Base-by-base conservation (phyloP, 2,888 invertebrate genomes). In the Slavum lentiscoides region DNA sequence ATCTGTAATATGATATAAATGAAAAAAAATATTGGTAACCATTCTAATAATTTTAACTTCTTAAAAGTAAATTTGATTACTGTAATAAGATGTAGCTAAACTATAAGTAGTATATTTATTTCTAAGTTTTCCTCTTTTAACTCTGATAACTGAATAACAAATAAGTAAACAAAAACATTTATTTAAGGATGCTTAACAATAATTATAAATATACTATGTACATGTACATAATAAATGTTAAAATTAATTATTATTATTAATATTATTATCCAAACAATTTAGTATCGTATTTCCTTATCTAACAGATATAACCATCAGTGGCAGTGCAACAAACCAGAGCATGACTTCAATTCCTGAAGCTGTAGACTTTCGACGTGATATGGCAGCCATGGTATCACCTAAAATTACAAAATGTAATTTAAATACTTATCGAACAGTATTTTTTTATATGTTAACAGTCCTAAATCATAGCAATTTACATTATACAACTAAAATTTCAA, bases 301-400 rank as follows among this genome's bases (percentile, higher is more conserved):
- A 39, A 84, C 83, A 11, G 84, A 84, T 82, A 85, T 83, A 39
- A 83, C 84, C 70, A 85, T 81, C 53, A 85, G 84, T 62, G 85
- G 85, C 64, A 85, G 83, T 49, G 85, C 83, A 70, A 85, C 84
- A 83, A 85, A 85, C 85, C 85, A 85, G 39, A 85, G 83, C 84
- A 85, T 84, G n/a, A 84, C 84, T 83, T 85, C 85, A n/a, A 85
- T 83, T 2, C 84, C 84, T 53, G 85, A 84, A 69, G 84, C 85
- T 61, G 85, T 85, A 73, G 90, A 89, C 87, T 93, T 94, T 87
- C 94, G 91, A 86, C 94, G 91, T 85, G 94, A 90, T 85, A 94
- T 94, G 84, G 95, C 94, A 85, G 95, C 94, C 91, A 94, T 94
- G 88, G 94, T 94, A 89, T 95, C 94, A 86, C 94, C 95, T 94